These are phyloP conservation scores for Paragorgia papillata DNA, from an alignment of 92 coral and sea anemone species.

Conservation along the genomic window DNA sequence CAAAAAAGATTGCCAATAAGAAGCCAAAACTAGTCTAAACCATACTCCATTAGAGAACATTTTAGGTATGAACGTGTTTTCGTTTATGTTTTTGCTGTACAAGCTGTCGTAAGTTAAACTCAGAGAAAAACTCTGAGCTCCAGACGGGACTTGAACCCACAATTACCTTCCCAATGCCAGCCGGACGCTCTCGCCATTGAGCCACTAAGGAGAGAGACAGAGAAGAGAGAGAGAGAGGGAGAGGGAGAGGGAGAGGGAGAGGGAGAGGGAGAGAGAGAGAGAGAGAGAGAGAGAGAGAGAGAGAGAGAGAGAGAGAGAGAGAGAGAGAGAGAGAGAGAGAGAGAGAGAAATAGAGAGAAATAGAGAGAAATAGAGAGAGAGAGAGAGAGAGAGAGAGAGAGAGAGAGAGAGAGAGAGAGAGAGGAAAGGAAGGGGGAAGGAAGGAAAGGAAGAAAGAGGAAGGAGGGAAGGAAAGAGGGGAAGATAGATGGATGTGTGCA, in stretches of 20 bases:
- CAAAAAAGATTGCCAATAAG: too few relatives aligned
- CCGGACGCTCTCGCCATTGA: too few relatives aligned
- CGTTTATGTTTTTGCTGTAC: too few relatives aligned
- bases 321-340: constrained; percentile 7
- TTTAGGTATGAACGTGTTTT: too few relatives aligned
- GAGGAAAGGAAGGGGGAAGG: not conserved
- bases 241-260: constrained; percentile 9
- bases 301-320: constrained; percentile 1
- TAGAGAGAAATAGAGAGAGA: not conserved
- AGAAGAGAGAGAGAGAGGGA: constrained; percentile 1
- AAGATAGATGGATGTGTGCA: too few relatives aligned
- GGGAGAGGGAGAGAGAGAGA: not conserved
- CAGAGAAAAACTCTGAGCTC: too few relatives aligned
- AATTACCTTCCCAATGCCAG: too few relatives aligned
- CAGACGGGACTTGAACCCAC: too few relatives aligned
- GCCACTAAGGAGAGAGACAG: too few relatives aligned
- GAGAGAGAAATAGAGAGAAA: constrained; percentile 1
- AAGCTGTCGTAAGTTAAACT: too few relatives aligned
- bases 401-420: not conserved
- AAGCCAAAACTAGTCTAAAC: too few relatives aligned
- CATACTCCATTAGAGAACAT: too few relatives aligned
- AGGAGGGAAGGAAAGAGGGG: not conserved
- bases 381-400: not conserved
- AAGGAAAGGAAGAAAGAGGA: constrained; percentile 20
- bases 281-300: constrained; percentile 2